phyloP scores from a whole-genome alignment of 2,888 invertebrate genomes.

The Phortica magna region DNA sequence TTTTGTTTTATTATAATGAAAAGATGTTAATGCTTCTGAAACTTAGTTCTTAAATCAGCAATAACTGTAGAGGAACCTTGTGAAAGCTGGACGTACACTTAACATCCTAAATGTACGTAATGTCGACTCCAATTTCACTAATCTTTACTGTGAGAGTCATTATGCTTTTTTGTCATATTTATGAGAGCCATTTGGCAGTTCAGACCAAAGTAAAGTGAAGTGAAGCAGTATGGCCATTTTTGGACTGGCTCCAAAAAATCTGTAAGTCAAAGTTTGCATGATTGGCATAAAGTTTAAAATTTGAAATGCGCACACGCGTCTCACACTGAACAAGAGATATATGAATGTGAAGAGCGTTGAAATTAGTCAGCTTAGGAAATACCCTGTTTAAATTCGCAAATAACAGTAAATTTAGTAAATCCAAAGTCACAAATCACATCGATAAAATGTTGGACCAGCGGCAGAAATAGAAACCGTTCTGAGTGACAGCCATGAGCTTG shows the following conservation, averaged over 20 bases:
- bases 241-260: slow-evolving; percentile 21
- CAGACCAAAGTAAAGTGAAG: slow-evolving; percentile 4
- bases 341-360: not conserved
- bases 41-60: no score
- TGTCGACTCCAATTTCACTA: slow-evolving; percentile 46
- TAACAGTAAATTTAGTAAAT: slow-evolving; percentile 46
- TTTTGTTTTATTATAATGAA: no score
- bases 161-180: slow-evolving; percentile 58
- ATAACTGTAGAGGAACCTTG: no score
- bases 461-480: slow-evolving; percentile 64
- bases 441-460: slow-evolving; percentile 60
- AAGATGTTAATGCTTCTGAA: no score
- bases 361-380: slow-evolving; percentile 17
- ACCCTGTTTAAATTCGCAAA: slow-evolving; percentile 10
- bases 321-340: not conserved
- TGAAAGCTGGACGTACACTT: no score
- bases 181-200: slow-evolving; percentile 60
- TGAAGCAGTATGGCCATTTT: not conserved
- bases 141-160: slow-evolving; percentile 56
- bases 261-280: not conserved
- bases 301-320: not conserved
- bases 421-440: slow-evolving; percentile 72
- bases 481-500: slow-evolving; percentile 59
- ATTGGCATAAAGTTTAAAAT: slow-evolving; percentile 13
- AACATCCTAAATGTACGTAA: not conserved